phyloP scores from a whole-genome alignment of 2,888 invertebrate genomes.

The Psylliodes chrysocephalus region DNA sequence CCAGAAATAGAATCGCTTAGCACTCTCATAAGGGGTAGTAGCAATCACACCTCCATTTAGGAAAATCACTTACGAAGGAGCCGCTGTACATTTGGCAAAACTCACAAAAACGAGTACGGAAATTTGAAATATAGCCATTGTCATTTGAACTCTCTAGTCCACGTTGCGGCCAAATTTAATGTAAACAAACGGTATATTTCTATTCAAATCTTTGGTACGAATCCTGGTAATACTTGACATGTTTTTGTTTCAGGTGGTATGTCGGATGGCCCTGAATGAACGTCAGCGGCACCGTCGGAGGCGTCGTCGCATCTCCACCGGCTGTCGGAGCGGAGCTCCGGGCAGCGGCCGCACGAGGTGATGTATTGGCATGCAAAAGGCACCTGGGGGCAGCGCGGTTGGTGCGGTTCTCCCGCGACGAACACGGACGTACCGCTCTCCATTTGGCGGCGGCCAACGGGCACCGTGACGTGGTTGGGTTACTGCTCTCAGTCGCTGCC shows the following conservation, averaged over 20 bases:
- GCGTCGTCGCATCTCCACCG: constrained; percentile 44
- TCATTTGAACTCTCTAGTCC: too few species aligned
- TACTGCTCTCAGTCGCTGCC: constrained; percentile 61
- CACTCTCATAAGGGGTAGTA: too few species aligned
- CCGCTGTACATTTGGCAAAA: too few species aligned
- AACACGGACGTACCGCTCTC: constrained; percentile 60
- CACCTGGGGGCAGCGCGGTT: constrained; percentile 56
- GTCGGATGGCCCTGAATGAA: constrained; percentile 63
- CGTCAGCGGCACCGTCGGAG: constrained; percentile 41
- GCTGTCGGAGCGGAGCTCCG: constrained; percentile 55
- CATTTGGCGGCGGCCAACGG: constrained; percentile 62
- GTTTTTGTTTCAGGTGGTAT: constrained; percentile 56
- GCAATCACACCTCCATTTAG: too few species aligned
- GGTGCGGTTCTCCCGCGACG: constrained; percentile 62
- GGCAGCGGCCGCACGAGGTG: constrained; percentile 61
- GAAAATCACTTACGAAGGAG: too few species aligned
- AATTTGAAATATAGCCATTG: too few species aligned
- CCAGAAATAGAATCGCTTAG: too few species aligned
- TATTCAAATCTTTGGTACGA: too few species aligned
- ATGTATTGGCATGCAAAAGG: constrained; percentile 58
- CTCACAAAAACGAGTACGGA: too few species aligned
- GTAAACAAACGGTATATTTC: too few species aligned
- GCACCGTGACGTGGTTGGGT: constrained; percentile 58
- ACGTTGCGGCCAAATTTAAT: too few species aligned
- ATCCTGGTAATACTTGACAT: too few species aligned